Base-by-base conservation (phyloP, 2,113 vertebrate species). In the Pelvicachromis taeniatus region DNA sequence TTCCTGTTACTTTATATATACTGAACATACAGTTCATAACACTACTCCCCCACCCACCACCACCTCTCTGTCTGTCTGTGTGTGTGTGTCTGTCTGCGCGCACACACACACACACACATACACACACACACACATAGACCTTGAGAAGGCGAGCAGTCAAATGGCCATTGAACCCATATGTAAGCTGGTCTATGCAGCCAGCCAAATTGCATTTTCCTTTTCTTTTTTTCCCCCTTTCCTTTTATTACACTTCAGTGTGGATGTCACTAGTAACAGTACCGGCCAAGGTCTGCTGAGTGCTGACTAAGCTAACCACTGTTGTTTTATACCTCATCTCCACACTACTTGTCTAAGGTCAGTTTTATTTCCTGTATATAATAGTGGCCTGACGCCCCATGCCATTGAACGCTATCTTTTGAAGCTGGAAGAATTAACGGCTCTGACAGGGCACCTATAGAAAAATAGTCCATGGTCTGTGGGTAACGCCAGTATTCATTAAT, bases 281-380 rank as follows among this genome's bases (percentile, higher is more conserved):
- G 21, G 16, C 87, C 90, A 93, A 90, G 89, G 87, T 88, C 92
- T 85, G 68, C 87, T 59, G 75, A 56, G 65, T 82, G 93, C 87
- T 90, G 92, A 93, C 81, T 79, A 82, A 87, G 90, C 85, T 82
- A 53, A 26, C 48, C 33, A 48, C 38, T 82, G 42, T 82, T 92
- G 81, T n/a, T 94, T 90, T 90, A 89, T 91, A 81, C 23, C 81
- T 78, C 82, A 17, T 75, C 68, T 59, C 65, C 81, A 52, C 85
- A 54, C 45, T 23, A 16, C 54, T 78, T 53, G 73, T 77, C 42
- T 65, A 3, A 77, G 80, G 77, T 85, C 79, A 89, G 84, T 65
- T 87, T 70, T 65, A 82, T 88, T 38, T 81, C 56, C 58, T 77
- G 35, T 80, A 85, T 88, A 87, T 87, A 82, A 56, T 68, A 84